Base-by-base conservation (phyloP, 53 echinoderm and acorn worm species). In the Antedon mediterranea region DNA sequence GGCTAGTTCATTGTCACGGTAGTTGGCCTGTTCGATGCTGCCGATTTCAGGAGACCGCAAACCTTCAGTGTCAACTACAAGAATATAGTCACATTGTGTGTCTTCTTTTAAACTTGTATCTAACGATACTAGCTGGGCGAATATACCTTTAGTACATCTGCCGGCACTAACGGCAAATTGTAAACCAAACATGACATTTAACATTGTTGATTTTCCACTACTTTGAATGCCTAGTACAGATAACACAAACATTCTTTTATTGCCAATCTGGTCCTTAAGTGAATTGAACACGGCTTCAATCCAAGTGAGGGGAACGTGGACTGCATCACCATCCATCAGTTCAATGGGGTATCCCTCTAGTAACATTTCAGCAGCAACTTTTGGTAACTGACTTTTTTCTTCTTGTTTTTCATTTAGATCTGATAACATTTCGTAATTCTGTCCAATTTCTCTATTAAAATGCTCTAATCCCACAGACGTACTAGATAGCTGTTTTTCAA, bases 1-100 rank as follows among this genome's bases (percentile, higher is more conserved):
- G 4, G 83, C 83, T 9, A 83, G 83, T 28, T 83, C 83, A 33
- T 83, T 83, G 44, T 85, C 85, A 75, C 72, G 85, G 30, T 81
- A 77, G 18, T 81, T 81, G 13, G 72, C 85, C 1, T 30, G 37
- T 72, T 77, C 81, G 15, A 37, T 34, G 37, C 72, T 81, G 37
- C 23, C 81, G 11, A 81, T 43, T 31, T 83, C 83, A 34, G 83
- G 83, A 71, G 83, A 77, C 6, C 77, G 76, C 28, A 83, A 77
- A 30, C 83, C 83, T 77, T 83, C 83, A 13, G 83, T 83, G 77
- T 83, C 83, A 1, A 83, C 43, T 8, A 83, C 34, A 34, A 83
- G 44, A 1, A 83, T 34, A 31, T 83, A 83, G 5, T 77, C 72
- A 31, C 83, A 83, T 0, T 71, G 2, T 3, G 72, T 37, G 30